Conservation (phyloP, 2,888 invertebrate species). For the Lepidocyrtinus sp. region DNA sequence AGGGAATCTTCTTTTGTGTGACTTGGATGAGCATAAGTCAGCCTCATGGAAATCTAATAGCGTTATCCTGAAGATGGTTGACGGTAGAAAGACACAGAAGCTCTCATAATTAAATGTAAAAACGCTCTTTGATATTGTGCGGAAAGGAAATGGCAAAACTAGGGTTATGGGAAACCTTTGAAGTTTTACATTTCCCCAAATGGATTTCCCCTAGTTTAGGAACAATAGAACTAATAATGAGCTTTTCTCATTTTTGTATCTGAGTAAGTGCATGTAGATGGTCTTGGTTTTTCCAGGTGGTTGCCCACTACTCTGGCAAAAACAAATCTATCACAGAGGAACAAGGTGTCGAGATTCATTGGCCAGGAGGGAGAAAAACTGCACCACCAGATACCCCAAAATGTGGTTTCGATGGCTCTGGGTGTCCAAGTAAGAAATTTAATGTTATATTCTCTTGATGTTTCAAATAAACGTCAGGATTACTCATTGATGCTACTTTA, state of each 20-base stretch:
- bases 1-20: no score
- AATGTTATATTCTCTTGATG: no score
- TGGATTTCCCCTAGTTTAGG: neutral
- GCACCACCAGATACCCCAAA: slow-evolving; percentile 91
- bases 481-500: no score
- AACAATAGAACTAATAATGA: neutral
- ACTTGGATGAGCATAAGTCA: no score
- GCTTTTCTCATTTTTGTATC: neutral
- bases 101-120: neutral
- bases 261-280: neutral
- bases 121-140: neutral
- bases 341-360: slow-evolving; percentile 82
- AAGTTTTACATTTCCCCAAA: neutral
- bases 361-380: slow-evolving; percentile 85
- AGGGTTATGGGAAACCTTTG: neutral
- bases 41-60: no score
- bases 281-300: slow-evolving; percentile 78
- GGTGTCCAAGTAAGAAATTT: slow-evolving; percentile 78
- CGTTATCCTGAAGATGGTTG: no score
- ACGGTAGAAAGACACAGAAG: neutral
- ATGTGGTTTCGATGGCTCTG: slow-evolving; percentile 93
- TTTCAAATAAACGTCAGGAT: no score
- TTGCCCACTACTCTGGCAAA: slow-evolving; percentile 90
- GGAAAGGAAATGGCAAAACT: neutral
- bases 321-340: slow-evolving; percentile 84